phyloP scores from a whole-genome alignment of 2,888 invertebrate genomes.

The Brenthis daphne region DNA sequence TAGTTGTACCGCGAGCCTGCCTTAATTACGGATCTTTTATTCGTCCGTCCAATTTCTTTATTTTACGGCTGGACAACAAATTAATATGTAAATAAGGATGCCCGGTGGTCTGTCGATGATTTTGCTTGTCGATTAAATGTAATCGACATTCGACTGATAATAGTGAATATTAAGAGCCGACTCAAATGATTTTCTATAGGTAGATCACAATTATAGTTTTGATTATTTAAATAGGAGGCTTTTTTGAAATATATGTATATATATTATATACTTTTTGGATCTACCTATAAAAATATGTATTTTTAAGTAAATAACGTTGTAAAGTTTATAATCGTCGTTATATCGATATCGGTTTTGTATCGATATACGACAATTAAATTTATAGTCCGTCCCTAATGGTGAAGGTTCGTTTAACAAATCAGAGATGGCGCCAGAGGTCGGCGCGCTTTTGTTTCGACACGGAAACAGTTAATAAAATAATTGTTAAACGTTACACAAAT shows the following conservation, averaged over 20 bases:
- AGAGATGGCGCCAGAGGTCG: constrained; percentile 65
- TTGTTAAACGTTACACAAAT: constrained; percentile 53
- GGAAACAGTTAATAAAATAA: constrained; percentile 60
- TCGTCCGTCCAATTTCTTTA: constrained; percentile 75
- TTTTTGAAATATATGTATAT: not conserved
- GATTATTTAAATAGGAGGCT: not conserved
- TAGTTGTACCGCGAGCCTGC: constrained; percentile 62
- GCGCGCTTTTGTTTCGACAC: constrained; percentile 54
- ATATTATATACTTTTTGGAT: too few species aligned
- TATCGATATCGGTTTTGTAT: constrained; percentile 14
- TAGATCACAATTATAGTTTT: constrained; percentile 23
- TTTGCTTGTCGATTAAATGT: constrained; percentile 48
- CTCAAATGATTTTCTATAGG: not conserved
- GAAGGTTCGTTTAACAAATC: constrained; percentile 49
- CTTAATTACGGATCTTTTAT: constrained; percentile 71
- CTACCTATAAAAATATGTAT: too few species aligned
- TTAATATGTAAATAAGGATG: constrained; percentile 77
- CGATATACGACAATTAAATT: constrained; percentile 30
- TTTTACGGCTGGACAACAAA: constrained; percentile 77
- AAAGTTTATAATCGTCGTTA: too few species aligned
- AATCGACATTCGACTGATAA: constrained; percentile 41
- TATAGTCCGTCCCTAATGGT: constrained; percentile 34
- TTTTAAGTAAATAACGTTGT: too few species aligned
- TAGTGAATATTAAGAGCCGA: constrained; percentile 18
- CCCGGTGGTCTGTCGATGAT: constrained; percentile 68